phyloP scores from a whole-genome alignment of 2,888 invertebrate genomes.

The Dromius quadrimaculatus region DNA sequence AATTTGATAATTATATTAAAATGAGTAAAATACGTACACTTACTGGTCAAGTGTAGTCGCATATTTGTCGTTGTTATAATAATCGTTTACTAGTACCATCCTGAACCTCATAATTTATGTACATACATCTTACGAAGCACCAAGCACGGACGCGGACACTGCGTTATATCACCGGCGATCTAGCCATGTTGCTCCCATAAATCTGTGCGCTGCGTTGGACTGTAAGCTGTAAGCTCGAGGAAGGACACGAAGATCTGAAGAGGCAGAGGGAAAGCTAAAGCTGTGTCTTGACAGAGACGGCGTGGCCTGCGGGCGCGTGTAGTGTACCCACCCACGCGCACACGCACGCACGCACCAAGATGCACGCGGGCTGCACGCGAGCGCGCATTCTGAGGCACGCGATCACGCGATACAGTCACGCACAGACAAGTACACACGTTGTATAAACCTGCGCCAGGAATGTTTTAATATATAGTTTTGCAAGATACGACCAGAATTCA shows the following conservation, averaged over 20 bases:
- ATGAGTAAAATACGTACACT: not conserved
- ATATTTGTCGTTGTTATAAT: not conserved
- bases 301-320: constrained; percentile 27
- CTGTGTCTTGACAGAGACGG: not conserved
- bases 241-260: not conserved
- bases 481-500: too few relatives aligned
- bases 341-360: constrained; percentile 24
- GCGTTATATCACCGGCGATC: constrained; percentile 14
- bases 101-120: constrained; percentile 11
- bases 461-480: too few relatives aligned
- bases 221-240: not conserved
- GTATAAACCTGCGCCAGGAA: too few relatives aligned
- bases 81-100: constrained; percentile 2
- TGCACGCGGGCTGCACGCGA: constrained; percentile 46
- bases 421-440: not conserved
- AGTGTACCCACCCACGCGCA: constrained; percentile 20
- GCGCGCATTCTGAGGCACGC: constrained; percentile 41
- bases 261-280: not conserved
- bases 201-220: constrained; percentile 9
- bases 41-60: not conserved
- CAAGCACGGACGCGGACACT: not conserved
- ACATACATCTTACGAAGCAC: not conserved
- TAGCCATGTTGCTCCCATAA: constrained; percentile 25
- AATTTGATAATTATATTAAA: too few relatives aligned
- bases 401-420: constrained; percentile 44